Conservation (phyloP, 2,113 vertebrate species). For the Muntiacus reevesi region DNA sequence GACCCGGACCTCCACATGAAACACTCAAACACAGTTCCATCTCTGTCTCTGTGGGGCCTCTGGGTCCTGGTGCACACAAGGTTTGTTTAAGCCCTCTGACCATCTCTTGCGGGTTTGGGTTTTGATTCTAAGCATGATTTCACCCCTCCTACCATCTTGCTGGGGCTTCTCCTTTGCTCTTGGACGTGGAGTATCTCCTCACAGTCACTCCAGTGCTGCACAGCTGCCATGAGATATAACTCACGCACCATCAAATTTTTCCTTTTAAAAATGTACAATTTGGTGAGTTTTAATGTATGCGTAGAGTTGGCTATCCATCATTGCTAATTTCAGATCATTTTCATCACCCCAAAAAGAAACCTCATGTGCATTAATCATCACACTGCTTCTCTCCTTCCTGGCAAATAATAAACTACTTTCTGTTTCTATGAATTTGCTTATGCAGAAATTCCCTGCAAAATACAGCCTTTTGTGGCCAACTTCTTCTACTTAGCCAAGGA, state of each 20-base stretch:
- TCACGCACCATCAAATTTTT: background rate
- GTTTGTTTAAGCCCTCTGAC: too few relatives aligned
- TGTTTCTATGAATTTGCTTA: background rate
- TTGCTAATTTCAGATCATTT: background rate
- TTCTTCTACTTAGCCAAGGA: background rate
- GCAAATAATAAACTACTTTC: background rate
- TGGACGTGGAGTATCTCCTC: too few relatives aligned
- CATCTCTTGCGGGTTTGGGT: too few relatives aligned
- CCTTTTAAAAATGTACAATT: background rate
- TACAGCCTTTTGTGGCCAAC: background rate
- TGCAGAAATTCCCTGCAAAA: background rate
- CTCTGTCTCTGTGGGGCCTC: too few relatives aligned
- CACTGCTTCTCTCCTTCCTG: background rate
- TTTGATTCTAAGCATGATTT: too few relatives aligned
- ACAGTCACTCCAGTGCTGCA: too few relatives aligned
- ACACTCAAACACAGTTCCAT: too few relatives aligned
- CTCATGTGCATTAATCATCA: background rate
- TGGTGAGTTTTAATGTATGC: background rate
- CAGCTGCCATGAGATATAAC: background rate
- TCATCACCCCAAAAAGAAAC: background rate
- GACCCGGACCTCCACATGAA: too few relatives aligned
- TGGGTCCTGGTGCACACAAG: too few relatives aligned
- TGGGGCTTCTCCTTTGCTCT: too few relatives aligned
- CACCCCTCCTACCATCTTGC: too few relatives aligned
- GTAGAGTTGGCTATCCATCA: background rate